phyloP scores from a whole-genome alignment of 2,888 invertebrate genomes.

The Exocentrus adspersus region DNA sequence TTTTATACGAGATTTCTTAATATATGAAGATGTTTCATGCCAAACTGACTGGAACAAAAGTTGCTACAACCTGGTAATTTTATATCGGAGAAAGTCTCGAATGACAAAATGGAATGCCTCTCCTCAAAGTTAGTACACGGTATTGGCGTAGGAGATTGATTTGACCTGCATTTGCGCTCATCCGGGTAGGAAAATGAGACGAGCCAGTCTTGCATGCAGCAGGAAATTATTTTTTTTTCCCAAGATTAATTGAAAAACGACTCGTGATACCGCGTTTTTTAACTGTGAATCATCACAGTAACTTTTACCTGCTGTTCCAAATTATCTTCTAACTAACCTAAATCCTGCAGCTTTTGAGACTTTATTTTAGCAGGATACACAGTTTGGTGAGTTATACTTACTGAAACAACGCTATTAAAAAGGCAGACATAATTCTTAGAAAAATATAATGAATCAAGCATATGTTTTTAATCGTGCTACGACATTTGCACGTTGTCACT shows the following conservation, averaged over 20 bases:
- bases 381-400: no score
- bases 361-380: no score
- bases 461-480: not conserved
- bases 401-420: not conserved
- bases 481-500: not conserved
- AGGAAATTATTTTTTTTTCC: not conserved
- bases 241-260: not conserved
- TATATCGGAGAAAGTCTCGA: constrained; percentile 14
- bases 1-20: no score
- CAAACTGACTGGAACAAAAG: no score
- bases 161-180: not conserved
- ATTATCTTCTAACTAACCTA: no score
- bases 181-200: constrained; percentile 4
- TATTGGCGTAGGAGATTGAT: not conserved
- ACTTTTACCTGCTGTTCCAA: not conserved
- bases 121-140: constrained; percentile 7
- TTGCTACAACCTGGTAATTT: no score
- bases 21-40: no score
- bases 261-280: not conserved
- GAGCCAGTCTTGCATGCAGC: not conserved
- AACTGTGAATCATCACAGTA: not conserved
- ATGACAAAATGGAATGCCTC: constrained; percentile 7
- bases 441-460: not conserved
- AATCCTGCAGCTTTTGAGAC: no score
- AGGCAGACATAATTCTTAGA: not conserved